Conservation (phyloP, 2,797 vertebrate genomes). For the Sebastiscus albofasciatus region DNA sequence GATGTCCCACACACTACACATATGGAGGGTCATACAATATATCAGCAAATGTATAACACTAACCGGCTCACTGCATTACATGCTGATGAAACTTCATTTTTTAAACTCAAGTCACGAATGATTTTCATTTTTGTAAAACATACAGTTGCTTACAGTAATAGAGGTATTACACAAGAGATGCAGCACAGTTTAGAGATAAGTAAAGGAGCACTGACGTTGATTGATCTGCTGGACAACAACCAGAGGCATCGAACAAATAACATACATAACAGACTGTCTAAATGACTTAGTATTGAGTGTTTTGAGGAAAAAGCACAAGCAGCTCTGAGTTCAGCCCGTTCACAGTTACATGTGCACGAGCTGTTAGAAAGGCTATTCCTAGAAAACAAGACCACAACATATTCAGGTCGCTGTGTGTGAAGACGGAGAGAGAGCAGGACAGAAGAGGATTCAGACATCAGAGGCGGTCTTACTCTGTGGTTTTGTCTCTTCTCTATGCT, state of each 20-base stretch:
- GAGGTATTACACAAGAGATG: conserved; percentile 4
- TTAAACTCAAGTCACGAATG: background rate
- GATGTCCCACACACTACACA: background rate
- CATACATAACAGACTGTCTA: conserved; percentile 26
- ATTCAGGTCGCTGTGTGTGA: background rate
- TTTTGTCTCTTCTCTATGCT: conserved; percentile 72
- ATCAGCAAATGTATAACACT: background rate
- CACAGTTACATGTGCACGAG: background rate
- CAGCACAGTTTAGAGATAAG: conserved; percentile 11
- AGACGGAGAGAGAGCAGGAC: background rate
- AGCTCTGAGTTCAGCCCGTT: conserved; percentile 5
- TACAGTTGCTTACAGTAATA: background rate
- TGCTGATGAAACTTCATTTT: background rate
- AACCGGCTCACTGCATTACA: background rate
- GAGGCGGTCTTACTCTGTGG: conserved; percentile 43
- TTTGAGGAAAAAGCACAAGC: background rate
- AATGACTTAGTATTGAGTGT: conserved; percentile 53
- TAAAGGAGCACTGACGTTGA: conserved; percentile 17
- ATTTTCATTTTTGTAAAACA: background rate
- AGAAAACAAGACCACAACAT: conserved; percentile 9
- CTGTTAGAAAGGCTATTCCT: conserved; percentile 5
- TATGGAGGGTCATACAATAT: background rate
- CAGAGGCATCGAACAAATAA: conserved; percentile 16
- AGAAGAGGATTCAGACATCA: conserved; percentile 7
- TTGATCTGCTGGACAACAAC: conserved; percentile 24